Evolutionary conservation across 2,113 vertebrate genomes (phyloP).

Genomic region (Pontoporia blainvillei): DNA sequence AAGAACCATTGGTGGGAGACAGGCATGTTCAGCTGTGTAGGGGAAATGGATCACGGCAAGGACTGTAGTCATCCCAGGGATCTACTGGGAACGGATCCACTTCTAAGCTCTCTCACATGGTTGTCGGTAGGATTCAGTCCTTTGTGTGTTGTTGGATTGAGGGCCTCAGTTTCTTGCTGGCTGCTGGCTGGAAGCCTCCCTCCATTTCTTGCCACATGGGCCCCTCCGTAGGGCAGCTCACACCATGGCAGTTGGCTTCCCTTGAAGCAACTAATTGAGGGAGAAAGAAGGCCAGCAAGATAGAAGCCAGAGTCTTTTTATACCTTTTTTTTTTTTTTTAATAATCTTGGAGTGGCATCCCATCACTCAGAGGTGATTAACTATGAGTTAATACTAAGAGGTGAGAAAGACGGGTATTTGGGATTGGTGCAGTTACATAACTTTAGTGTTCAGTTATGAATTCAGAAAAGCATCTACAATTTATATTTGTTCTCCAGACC

Average conservation of each 20-base stretch:
- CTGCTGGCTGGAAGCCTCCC: neutral
- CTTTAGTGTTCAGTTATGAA: neutral
- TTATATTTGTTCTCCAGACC: neutral
- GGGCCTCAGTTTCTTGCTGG: neutral
- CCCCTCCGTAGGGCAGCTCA: neutral
- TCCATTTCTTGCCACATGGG: neutral
- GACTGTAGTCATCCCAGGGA: neutral
- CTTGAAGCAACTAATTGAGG: neutral
- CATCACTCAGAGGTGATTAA: neutral
- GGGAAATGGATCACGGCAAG: neutral
- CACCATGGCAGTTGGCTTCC: neutral
- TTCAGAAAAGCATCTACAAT: neutral
- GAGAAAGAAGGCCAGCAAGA: neutral
- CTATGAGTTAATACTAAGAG: neutral
- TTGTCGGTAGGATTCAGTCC: neutral
- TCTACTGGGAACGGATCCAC: neutral
- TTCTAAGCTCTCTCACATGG: neutral
- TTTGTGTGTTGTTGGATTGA: neutral
- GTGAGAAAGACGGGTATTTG: neutral
- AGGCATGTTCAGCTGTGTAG: neutral
- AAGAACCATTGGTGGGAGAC: neutral
- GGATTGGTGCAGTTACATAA: neutral
- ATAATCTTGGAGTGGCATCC: neutral
- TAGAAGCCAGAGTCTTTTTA: neutral
- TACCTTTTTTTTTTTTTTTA: neutral